Evolutionary conservation across 2,113 vertebrate genomes (phyloP), one percentile per base, ranked within the genome.

Genomic region (Saccopteryx leptura): DNA sequence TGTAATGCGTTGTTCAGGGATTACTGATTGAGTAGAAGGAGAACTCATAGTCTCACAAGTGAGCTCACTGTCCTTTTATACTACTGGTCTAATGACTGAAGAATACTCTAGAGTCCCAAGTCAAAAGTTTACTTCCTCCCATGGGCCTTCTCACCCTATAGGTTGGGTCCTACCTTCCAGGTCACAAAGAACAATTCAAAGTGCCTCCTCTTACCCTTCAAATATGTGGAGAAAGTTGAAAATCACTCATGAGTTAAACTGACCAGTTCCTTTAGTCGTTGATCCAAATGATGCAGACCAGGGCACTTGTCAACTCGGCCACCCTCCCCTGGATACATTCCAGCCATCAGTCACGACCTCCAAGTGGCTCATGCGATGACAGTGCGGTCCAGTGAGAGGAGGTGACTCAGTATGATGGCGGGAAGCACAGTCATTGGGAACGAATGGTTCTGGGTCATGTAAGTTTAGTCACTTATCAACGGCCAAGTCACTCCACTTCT

Each of bases 221-320:
- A 21, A 82, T 50, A 72, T 82, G 82, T 84, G 60, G 94, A 94
- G 56, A 86, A 90, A 83, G 11, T 58, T 15, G 13, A 12, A 95
- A 79, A 68, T 81, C 12, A 90, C 24, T 56, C 2, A 0, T 56
- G 8, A 88, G 7, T 71, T 83, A 71, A 50, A 10, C 28, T 81
- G 39, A 9, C 28, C 1, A 14, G 4, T 60, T 81, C 31, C 8
- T 71, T 85, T 24, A 24, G 46, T 81, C 50, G 71, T 88, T 88
- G 85, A 9, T 39, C 24, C 84, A 80, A 83, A 86, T 85, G 24
- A 68, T 10, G 2, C 39, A 0, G 3, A 93, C 74, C 39, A 39
- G 39, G 39, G 39, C 17, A 72, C 19, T 93, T 4, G n/a, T 48
- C 21, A 80, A 33, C 23, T 75, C 31, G 31, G 9, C 69, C 39